Percentiles rank a stretch among this genome's conserved stretches.
phyloP scores from a whole-genome alignment of 2,113 vertebrate genomes.

The Prionailurus bengalensis region DNA sequence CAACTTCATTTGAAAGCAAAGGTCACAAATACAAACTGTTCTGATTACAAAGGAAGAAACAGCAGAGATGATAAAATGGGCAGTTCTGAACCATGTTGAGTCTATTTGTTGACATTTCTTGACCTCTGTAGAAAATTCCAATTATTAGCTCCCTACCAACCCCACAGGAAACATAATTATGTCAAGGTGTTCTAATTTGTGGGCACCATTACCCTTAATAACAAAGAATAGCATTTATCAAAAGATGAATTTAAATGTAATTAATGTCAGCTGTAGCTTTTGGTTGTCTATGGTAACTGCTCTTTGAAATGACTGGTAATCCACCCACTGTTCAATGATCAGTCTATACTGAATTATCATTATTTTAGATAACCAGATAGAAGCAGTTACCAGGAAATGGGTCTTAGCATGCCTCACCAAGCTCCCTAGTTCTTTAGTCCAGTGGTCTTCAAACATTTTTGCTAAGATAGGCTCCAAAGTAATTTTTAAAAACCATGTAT shows the following conservation, averaged over 20 bases:
- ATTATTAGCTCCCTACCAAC: neutral
- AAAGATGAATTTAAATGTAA: constrained; percentile 70
- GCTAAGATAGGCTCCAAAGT: neutral
- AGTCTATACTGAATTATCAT: neutral
- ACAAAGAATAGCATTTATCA: constrained; percentile 65
- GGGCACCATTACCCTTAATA: constrained; percentile 37
- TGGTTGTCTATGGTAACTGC: constrained; percentile 65
- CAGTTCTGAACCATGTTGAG: neutral
- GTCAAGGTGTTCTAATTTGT: constrained; percentile 60
- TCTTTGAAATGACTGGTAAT: constrained; percentile 53
- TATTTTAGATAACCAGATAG: neutral
- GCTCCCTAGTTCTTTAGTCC: neutral
- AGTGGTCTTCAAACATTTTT: neutral
- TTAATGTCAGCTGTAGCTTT: constrained; percentile 63
- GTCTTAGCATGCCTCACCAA: neutral
- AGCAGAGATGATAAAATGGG: neutral
- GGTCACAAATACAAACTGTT: constrained; percentile 2
- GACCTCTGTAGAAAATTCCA: constrained; percentile 53
- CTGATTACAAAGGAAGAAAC: constrained; percentile 2
- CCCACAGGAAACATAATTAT: constrained; percentile 37
- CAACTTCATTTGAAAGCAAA: constrained; percentile 7
- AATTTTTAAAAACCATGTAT: neutral
- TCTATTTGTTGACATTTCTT: neutral
- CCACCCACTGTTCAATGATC: constrained; percentile 4
- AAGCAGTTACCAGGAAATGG: neutral